Base-by-base conservation (phyloP, 2,113 vertebrate species). In the western clawed frog (Xenopus tropicalis) region DNA sequence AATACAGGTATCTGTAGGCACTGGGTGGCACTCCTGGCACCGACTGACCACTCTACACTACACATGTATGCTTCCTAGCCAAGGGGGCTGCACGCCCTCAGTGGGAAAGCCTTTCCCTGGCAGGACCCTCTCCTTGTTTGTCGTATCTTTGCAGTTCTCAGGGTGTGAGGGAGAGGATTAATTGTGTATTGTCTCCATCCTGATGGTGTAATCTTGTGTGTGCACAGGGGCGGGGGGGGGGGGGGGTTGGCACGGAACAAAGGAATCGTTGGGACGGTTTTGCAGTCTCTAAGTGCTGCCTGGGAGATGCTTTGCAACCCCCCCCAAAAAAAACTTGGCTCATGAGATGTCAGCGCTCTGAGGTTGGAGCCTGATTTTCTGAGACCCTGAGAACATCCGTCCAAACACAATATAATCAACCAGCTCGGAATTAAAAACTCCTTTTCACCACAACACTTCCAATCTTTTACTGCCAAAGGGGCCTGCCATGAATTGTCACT, bases 311-410 rank as follows among this genome's bases (percentile, higher is more conserved):
- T 76, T 69, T 62, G 59, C 66, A 11, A 5, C 29, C 29, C 29
- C 29, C 29, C 67, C 68, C 73, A 69, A 76, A 59, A 62, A 62
- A 63, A 76, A 76, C 73, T 76, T 76, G 73, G 73, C 73, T 61
- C 66, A 56, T 51, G 25, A 76, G 63, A 69, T 44, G 59, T 68
- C 46, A 69, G 73, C 19, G 48, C 66, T 76, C 52, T 63, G 66
- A 76, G 25, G 58, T 58, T 69, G 73, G 66, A 69, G 73, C 66
- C 73, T 43, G 65, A 69, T 58, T 66, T 66, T 54, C 58, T 63
- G 46, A 76, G 58, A 69, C 66, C 73, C 57, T 76, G 73, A 76
- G 73, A 76, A 76, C 73, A 76, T 76, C 73, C 73, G 73, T 76
- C 68, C 66, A 23, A 69, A 68, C 58, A 76, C 73, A 76, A 76